Evolutionary conservation across 1,140 invertebrate genomes (phyloP).

Genomic region (Akabosia matsudoensis): DNA sequence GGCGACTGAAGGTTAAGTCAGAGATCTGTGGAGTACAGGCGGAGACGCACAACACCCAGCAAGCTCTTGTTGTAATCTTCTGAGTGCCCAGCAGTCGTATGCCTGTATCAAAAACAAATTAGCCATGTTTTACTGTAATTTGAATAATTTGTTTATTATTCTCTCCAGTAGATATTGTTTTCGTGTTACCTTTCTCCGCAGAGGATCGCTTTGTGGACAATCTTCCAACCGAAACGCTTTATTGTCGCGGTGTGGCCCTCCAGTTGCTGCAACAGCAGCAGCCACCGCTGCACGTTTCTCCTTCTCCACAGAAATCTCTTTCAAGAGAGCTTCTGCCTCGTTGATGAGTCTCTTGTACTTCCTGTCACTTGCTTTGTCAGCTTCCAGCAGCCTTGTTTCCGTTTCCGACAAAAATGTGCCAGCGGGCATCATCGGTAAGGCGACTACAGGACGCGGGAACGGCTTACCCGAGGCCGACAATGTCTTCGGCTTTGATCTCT

Average conservation of each 20-base stretch:
- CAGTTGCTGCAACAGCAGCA: neutral
- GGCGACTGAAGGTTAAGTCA: constrained; percentile 38
- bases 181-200: constrained; percentile 45
- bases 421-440: constrained; percentile 26
- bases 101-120: constrained; percentile 31
- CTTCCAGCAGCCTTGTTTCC: constrained; percentile 43
- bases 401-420: constrained; percentile 42
- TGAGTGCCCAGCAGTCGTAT: constrained; percentile 46
- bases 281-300: neutral
- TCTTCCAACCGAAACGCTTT: constrained; percentile 35
- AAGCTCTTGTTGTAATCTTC: constrained; percentile 45
- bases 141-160: neutral
- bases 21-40: constrained; percentile 40
- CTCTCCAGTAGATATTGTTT: too few relatives aligned
- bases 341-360: constrained; percentile 44
- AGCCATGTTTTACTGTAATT: constrained; percentile 1
- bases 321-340: constrained; percentile 43
- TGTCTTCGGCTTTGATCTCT: constrained; percentile 30
- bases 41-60: constrained; percentile 44
- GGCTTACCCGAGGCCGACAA: neutral
- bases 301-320: constrained; percentile 41
- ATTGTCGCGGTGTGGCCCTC: neutral
- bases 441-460: constrained; percentile 16
- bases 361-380: constrained; percentile 32
- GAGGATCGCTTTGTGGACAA: constrained; percentile 46